Base-by-base conservation (phyloP, 2,797 vertebrate species). In the Periparus ater region DNA sequence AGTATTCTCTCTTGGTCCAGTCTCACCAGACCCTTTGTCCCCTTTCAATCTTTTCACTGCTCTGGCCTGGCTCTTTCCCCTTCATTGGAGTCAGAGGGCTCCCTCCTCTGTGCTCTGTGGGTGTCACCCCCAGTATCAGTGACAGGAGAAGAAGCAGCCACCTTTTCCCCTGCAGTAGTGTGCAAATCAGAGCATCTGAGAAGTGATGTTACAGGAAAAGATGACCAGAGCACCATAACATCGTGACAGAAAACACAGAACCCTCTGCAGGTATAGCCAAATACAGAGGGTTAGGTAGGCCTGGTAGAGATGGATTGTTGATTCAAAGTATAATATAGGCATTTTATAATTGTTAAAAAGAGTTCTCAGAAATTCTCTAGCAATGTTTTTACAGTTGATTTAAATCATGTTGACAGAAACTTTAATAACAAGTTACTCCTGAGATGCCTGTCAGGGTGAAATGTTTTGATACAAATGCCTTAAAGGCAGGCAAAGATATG, bases 191-290 rank as follows among this genome's bases (percentile, higher is more conserved):
- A 91, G 53, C 48, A 42, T 15, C 61, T 62, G 62, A 71, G 50
- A 70, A 89, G 34, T 0, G 0, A 36, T 36, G 1, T 11, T 62
- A 55, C 1, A 1, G 4, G 55, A 58, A 75, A 66, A 58, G 18
- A 44, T 47, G 1, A 29, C 32, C 34, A 68, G 19, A 60, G 30
- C 62, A 65, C 55, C 10, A 0, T 17, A 47, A 42, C 34, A 17
- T 21, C 44, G 14, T 16, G 48, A 62, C 75, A 93, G 23, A 82
- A 86, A 75, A 72, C 19, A 19, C 57, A 57, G 13, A 32, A 74
- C 13, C 14, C 40, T 58, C 61, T 77, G 11, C 14, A 63, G 29
- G 4, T 45, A 13, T 13, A 60, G 53, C 62, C 74, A 66, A 32
- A 63, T 25, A 58, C 1, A 15, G 25, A 77, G 32, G 38, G 7